These are phyloP conservation scores for Trichosurus vulpecula DNA, from an alignment of 2,797 vertebrate genomes.

Conservation along the genomic window DNA sequence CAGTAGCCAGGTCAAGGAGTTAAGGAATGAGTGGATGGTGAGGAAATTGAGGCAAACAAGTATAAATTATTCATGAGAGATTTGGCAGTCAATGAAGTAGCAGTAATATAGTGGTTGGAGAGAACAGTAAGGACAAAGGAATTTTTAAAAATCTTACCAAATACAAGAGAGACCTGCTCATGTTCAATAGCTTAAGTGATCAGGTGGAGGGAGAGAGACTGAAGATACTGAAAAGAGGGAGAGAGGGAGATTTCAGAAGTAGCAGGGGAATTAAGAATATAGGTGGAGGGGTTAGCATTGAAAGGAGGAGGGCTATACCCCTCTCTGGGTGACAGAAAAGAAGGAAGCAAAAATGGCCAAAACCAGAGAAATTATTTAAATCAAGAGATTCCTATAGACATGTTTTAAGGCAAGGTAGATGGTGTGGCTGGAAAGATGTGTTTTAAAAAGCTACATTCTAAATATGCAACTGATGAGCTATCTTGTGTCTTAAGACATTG, in stretches of 20 bases:
- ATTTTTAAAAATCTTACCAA: not conserved
- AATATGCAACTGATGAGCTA: not conserved
- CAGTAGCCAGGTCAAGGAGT: not conserved
- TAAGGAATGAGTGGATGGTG: not conserved
- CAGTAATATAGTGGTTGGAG: not conserved
- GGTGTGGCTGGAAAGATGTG: fast-evolving
- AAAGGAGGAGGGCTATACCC: not conserved
- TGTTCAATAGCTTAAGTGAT: not conserved
- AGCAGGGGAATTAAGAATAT: not conserved
- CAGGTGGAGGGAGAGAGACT: not conserved
- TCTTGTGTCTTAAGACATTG: not conserved
- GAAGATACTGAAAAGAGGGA: not conserved
- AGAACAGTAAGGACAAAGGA: not conserved
- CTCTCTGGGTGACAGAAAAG: not conserved
- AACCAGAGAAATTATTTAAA: not conserved
- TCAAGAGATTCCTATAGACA: not conserved
- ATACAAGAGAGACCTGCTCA: not conserved
- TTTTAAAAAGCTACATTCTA: not conserved
- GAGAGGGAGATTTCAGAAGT: not conserved
- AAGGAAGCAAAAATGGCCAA: not conserved
- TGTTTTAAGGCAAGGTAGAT: not conserved
- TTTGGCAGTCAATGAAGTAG: not conserved
- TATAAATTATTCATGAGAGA: not conserved
- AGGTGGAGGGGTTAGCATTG: not conserved
- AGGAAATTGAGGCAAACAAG: not conserved